phyloP scores from a whole-genome alignment of 2,888 invertebrate species.

The Drosophila aldrichi region DNA sequence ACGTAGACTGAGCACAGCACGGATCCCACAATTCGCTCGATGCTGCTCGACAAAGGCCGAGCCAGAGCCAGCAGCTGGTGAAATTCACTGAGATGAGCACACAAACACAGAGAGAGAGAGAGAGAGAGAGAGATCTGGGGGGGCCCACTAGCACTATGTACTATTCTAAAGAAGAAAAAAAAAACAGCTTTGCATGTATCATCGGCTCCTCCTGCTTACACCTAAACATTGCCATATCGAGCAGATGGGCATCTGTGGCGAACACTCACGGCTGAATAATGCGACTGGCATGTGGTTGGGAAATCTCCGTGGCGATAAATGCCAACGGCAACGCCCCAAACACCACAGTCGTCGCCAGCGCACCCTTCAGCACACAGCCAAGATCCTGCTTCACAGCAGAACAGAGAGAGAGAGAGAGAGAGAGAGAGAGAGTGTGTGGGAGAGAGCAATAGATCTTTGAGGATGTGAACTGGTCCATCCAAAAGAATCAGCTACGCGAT shows the following conservation, averaged over 20 bases:
- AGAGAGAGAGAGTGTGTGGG: neutral
- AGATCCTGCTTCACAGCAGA: neutral
- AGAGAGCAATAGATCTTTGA: neutral
- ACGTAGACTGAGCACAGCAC: constrained; percentile 65
- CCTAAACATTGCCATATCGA: constrained; percentile 39
- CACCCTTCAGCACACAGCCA: too few relatives aligned
- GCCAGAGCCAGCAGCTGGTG: constrained; percentile 13
- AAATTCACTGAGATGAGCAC: neutral
- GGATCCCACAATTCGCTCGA: constrained; percentile 32
- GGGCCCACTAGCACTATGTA: neutral
- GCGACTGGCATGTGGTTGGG: constrained; percentile 70
- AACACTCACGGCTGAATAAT: constrained; percentile 59
- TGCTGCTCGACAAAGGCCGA: neutral
- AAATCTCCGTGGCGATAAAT: constrained; percentile 62
- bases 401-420: neutral
- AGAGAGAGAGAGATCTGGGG: neutral
- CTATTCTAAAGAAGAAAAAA: neutral
- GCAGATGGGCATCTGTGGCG: constrained; percentile 10
- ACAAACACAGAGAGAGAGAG: neutral
- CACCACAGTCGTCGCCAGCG: neutral
- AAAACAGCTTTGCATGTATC: constrained; percentile 10
- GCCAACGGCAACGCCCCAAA: constrained; percentile 21
- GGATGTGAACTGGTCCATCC: constrained; percentile 4
- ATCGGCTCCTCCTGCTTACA: constrained; percentile 40
- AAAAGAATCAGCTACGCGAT: constrained; percentile 16